Evolutionary conservation across 2,888 invertebrate species (phyloP).

Genomic region (Chymomyza fuscimana): DNA sequence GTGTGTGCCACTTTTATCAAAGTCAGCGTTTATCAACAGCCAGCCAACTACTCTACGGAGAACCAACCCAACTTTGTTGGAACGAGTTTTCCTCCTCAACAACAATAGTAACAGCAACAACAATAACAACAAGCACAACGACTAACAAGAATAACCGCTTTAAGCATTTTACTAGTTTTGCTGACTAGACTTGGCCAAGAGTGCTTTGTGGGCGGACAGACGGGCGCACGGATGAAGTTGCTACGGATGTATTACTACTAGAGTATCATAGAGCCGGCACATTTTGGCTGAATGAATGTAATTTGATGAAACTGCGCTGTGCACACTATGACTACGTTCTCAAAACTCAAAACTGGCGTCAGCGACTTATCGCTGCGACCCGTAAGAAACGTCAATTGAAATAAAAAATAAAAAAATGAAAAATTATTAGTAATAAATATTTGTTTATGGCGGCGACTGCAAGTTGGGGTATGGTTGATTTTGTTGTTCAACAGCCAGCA

Average conservation of each 20-base stretch:
- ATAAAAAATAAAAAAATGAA: slow-evolving; percentile 10
- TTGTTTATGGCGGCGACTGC: slow-evolving; percentile 51
- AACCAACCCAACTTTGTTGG: slow-evolving; percentile 17
- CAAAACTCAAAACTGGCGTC: slow-evolving; percentile 51
- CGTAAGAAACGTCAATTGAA: slow-evolving; percentile 10
- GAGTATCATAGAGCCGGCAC: neutral
- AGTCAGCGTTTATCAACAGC: slow-evolving; percentile 38
- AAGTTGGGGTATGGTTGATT: slow-evolving; percentile 16
- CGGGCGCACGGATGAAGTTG: neutral
- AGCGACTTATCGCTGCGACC: slow-evolving; percentile 41
- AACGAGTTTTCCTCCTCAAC: slow-evolving; percentile 53
- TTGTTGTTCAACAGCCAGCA: slow-evolving; percentile 7
- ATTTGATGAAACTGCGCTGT: slow-evolving; percentile 40
- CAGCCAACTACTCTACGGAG: neutral
- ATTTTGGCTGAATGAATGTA: slow-evolving; percentile 23
- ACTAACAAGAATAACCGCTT: slow-evolving; percentile 69
- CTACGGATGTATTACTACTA: neutral
- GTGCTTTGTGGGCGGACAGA: neutral
- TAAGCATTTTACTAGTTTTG: slow-evolving; percentile 39
- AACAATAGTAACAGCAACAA: slow-evolving; percentile 40
- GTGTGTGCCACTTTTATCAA: slow-evolving; percentile 64
- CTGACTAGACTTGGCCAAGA: slow-evolving; percentile 25
- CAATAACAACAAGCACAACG: slow-evolving; percentile 29
- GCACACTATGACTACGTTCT: slow-evolving; percentile 23
- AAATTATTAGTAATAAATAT: slow-evolving; percentile 57